Evolutionary conservation across 2,888 invertebrate species (phyloP).

Genomic region (Aplocera efformata): DNA sequence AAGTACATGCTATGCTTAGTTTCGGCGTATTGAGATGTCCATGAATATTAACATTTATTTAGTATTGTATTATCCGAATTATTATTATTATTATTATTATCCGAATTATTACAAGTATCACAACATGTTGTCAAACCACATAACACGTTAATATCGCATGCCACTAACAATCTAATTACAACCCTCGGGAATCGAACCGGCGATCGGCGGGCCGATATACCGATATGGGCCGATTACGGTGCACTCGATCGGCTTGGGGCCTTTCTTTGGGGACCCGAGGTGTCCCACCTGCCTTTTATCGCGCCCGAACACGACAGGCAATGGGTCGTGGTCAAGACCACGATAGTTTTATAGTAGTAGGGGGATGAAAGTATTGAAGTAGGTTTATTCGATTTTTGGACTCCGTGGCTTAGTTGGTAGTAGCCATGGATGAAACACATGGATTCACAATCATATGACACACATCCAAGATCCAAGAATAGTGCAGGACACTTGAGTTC

Average conservation of each 20-base stretch:
- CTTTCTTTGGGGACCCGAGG: constrained; percentile 18
- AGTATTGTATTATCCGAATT: too few relatives aligned
- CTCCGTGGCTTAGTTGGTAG: too few relatives aligned
- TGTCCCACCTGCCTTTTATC: constrained; percentile 6
- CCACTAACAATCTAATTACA: constrained; percentile 78
- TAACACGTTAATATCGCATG: constrained; percentile 74
- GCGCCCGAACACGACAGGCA: background rate
- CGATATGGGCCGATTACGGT: constrained; percentile 64
- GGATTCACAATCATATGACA: too few relatives aligned
- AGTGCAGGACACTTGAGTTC: too few relatives aligned
- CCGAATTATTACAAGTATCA: constrained; percentile 49
- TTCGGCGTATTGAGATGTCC: too few relatives aligned
- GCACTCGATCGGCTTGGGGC: constrained; percentile 16
- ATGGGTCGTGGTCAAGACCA: background rate
- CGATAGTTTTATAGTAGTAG: background rate
- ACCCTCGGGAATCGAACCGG: constrained; percentile 75
- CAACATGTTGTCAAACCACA: constrained; percentile 34
- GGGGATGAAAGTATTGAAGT: too few relatives aligned
- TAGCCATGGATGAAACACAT: too few relatives aligned
- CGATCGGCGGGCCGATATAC: constrained; percentile 63
- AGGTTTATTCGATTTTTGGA: too few relatives aligned
- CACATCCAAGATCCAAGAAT: too few relatives aligned
- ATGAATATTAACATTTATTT: too few relatives aligned
- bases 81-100: too few relatives aligned
- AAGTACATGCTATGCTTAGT: too few relatives aligned